Percentiles rank a stretch among this genome's conserved stretches.
Evolutionary conservation across 2,797 vertebrate species (phyloP).

Genomic region (Vultur gryphus): DNA sequence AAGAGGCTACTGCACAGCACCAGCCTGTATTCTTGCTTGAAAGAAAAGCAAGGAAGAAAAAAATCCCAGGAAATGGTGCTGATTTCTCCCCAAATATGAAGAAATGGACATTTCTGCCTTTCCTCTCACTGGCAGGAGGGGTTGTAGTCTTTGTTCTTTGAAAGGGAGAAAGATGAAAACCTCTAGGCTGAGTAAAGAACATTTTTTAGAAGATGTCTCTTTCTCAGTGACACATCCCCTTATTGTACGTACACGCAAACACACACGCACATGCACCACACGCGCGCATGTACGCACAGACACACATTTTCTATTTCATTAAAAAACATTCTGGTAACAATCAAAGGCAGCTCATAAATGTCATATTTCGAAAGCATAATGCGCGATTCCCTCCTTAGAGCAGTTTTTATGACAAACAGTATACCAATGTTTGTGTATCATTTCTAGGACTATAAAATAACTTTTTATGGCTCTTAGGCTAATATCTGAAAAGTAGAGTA

Average conservation of each 20-base stretch:
- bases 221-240: neutral
- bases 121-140: neutral
- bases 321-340: slow-evolving; percentile 44
- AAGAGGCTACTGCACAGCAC: neutral
- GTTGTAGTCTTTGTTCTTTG: neutral
- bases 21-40: neutral
- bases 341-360: slow-evolving; percentile 68
- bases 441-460: slow-evolving; percentile 51
- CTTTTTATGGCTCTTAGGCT: slow-evolving; percentile 30
- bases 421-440: slow-evolving; percentile 37
- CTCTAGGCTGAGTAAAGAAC: neutral
- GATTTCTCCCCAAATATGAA: neutral
- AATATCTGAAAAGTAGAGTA: slow-evolving; percentile 22
- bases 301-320: slow-evolving; percentile 29
- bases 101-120: neutral
- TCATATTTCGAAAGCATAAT: slow-evolving; percentile 48
- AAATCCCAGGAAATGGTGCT: neutral
- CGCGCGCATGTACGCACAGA: neutral
- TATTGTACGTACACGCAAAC: neutral
- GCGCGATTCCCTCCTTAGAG: neutral
- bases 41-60: neutral
- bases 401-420: slow-evolving; percentile 52
- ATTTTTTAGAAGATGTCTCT: neutral
- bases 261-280: neutral
- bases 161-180: neutral